phyloP scores from a whole-genome alignment of 2,888 invertebrate species.

The Phorcus lineatus region DNA sequence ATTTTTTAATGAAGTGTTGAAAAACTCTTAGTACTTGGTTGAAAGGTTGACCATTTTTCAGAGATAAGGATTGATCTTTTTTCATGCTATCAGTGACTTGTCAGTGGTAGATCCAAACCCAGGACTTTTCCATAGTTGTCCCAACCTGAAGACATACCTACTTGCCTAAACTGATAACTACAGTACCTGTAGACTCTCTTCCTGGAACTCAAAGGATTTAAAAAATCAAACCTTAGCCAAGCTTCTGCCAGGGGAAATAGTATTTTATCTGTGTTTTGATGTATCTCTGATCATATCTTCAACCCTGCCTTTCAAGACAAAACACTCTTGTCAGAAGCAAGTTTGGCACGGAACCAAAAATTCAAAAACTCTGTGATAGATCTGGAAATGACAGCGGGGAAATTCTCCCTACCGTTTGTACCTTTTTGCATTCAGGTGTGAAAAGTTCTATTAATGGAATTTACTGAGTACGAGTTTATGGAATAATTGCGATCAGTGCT shows the following conservation, averaged over 20 bases:
- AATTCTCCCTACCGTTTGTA: neutral
- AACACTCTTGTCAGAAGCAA: neutral
- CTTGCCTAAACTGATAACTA: neutral
- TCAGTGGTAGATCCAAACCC: neutral
- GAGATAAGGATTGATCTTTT: neutral
- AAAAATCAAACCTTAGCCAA: neutral
- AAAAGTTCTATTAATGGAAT: neutral
- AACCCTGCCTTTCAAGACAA: neutral
- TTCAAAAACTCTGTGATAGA: neutral
- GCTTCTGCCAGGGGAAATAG: neutral
- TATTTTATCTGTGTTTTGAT: constrained; percentile 1
- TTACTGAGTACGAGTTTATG: neutral
- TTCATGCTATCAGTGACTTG: neutral
- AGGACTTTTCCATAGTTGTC: neutral
- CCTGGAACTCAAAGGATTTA: neutral
- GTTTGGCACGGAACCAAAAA: neutral
- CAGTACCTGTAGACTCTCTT: neutral
- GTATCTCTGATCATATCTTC: neutral
- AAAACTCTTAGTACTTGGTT: too few species aligned
- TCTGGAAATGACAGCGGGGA: neutral
- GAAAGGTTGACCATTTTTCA: neutral
- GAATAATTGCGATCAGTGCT: neutral
- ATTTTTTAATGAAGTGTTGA: too few species aligned
- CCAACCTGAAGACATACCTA: neutral
- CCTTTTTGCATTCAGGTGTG: constrained; percentile 13